Conservation (phyloP, 2,797 vertebrate genomes). For the Phoebastria nigripes region DNA sequence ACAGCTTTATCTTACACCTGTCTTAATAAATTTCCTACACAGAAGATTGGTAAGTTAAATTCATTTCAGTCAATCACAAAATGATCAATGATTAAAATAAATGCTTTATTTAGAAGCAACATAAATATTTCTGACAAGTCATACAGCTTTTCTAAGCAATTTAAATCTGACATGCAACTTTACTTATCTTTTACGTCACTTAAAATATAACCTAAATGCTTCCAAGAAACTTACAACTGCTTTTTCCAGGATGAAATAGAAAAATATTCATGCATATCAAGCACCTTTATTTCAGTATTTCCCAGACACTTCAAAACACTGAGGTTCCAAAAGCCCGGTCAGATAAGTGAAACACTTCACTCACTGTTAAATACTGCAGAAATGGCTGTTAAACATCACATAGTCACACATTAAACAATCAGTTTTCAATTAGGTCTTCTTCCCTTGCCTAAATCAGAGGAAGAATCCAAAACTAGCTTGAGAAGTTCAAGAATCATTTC, state of each 20-base stretch:
- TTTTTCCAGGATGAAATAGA: neutral
- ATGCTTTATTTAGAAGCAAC: neutral
- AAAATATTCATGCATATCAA: neutral
- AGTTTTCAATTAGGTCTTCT: neutral
- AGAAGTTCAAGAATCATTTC: neutral
- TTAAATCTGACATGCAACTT: neutral
- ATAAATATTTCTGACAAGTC: neutral
- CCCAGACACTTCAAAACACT: neutral
- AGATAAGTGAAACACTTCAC: neutral
- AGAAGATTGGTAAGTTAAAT: neutral
- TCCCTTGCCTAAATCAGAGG: neutral
- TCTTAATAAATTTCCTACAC: neutral
- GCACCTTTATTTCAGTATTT: neutral
- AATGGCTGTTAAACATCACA: neutral
- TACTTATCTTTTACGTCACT: neutral
- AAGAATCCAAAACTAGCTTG: neutral
- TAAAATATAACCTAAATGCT: neutral
- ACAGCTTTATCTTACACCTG: neutral
- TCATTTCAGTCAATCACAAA: neutral
- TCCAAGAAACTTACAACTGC: neutral
- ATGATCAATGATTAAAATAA: neutral
- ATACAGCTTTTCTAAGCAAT: neutral
- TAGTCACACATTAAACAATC: neutral
- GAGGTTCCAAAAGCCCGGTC: neutral
- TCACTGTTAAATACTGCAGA: neutral